These are phyloP conservation scores for Acronicta psi DNA, from an alignment of 2,888 invertebrate species.

Conservation along the genomic window DNA sequence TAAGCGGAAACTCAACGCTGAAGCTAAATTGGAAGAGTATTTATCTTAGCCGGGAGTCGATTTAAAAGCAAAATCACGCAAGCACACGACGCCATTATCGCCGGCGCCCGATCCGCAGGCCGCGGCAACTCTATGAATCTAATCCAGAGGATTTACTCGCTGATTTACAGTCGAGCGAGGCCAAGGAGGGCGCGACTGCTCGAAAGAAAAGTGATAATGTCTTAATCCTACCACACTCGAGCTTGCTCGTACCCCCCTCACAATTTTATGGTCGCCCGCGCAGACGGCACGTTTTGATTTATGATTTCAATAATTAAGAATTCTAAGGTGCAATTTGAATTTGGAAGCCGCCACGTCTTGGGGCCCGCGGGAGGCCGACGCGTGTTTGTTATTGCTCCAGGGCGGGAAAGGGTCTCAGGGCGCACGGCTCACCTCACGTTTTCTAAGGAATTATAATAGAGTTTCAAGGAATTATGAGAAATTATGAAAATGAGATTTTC, in stretches of 20 bases:
- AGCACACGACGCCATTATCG: constrained; percentile 88
- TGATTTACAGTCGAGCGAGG: constrained; percentile 87
- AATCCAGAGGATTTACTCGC: constrained; percentile 89
- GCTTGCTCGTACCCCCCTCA: constrained; percentile 73
- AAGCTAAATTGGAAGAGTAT: constrained; percentile 83
- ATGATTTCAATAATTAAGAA: constrained; percentile 90
- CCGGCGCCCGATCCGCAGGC: constrained; percentile 83
- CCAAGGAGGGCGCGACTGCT: constrained; percentile 84
- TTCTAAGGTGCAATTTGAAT: constrained; percentile 89
- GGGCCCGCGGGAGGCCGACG: constrained; percentile 83
- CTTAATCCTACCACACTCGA: constrained; percentile 90
- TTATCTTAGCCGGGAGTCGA: constrained; percentile 85
- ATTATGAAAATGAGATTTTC: constrained; percentile 66
- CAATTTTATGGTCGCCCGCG: constrained; percentile 87
- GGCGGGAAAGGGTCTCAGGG: constrained; percentile 82
- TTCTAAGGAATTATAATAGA: constrained; percentile 80
- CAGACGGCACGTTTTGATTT: constrained; percentile 89
- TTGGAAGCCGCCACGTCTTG: constrained; percentile 80
- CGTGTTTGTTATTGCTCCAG: constrained; percentile 87
- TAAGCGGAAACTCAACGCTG: constrained; percentile 77
- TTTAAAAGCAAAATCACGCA: constrained; percentile 88
- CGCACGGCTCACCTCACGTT: constrained; percentile 74
- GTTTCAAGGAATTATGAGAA: constrained; percentile 75
- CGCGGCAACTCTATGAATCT: constrained; percentile 88
- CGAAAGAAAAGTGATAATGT: constrained; percentile 91